These are phyloP conservation scores for Dermochelys coriacea DNA, from an alignment of 2,797 vertebrate genomes.

Conservation along the genomic window DNA sequence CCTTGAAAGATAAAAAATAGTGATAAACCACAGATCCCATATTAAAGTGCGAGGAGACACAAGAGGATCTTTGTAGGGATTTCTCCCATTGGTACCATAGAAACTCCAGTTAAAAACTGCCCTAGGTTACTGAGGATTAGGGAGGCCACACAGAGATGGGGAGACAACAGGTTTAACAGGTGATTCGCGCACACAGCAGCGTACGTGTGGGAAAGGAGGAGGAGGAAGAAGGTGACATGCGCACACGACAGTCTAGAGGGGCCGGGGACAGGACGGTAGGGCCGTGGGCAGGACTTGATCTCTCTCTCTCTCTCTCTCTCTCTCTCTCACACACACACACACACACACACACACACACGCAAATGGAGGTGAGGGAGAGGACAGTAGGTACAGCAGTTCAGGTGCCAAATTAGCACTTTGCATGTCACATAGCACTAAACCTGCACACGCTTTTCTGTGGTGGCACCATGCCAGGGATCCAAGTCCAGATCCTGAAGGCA, in stretches of 20 bases:
- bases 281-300: not conserved
- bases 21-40: not conserved
- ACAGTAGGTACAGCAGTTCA: too few species aligned
- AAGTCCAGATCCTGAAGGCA: too few species aligned
- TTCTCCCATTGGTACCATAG: slow-evolving; percentile 49
- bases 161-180: not conserved
- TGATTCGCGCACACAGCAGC: not conserved
- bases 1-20: not conserved
- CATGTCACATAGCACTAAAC: not conserved
- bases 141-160: not conserved
- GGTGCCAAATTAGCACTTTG: not conserved
- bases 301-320: too few species aligned
- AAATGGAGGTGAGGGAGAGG: not conserved
- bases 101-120: slow-evolving; percentile 38
- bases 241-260: not conserved
- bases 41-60: slow-evolving; percentile 61
- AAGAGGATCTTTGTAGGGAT: not conserved
- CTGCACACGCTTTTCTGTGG: too few species aligned
- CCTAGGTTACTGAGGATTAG: not conserved
- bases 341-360: not conserved
- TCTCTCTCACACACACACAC: too few species aligned
- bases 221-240: not conserved
- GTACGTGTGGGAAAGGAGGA: not conserved
- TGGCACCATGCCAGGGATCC: not conserved
- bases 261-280: too few species aligned